Evolutionary conservation across 2,888 invertebrate genomes (phyloP), one percentile per base, ranked within the genome.

Genomic region (Drosophila neonasuta): DNA sequence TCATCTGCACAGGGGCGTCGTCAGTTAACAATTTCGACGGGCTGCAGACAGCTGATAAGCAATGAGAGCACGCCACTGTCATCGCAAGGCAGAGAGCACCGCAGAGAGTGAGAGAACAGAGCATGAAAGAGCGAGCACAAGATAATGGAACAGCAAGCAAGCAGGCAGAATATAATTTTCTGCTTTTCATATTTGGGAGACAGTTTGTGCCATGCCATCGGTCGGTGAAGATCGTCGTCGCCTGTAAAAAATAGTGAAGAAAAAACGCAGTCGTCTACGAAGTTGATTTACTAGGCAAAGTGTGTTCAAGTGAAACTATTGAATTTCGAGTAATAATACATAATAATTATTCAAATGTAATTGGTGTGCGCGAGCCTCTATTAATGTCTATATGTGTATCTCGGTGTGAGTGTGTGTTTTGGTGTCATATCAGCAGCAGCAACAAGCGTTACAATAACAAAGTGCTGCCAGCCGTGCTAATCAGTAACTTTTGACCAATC

Each of bases 401-500:
- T 56, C 30, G 20, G n/a, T 52, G 32, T 42, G 10, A 41, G 30
- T 20, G 29, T 45, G 10, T 44, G 30, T 20, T 50, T 24, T 24
- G 7, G 49, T 52, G 34, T 57, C 45, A 36, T 56, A 56, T 56
- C 55, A 62, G 56, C 34, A 65, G 42, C 51, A 56, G 44, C 24
- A 58, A n/a, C 11, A 36, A n/a, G 34, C 5, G n/a, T 54, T 54
- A 71, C 46, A 62, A 50, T 17, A 49, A 44, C n/a, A 61, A 20
- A 39, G 30, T 15, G 46, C 30, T 49, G 10, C 65, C 29, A 46
- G 10, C 65, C 24, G 36, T 20, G 63, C 60, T 80, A 78, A 80
- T 80, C 80, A 77, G 68, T 55, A 66, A 73, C 74, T 74, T 76
- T 74, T 77, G 71, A 67, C 65, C 82, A 77, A 65, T 79, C 64